Percentiles rank a stretch among this genome's conserved stretches.
Conservation (phyloP, 2,797 vertebrate genomes). For the Fringilla coelebs region DNA sequence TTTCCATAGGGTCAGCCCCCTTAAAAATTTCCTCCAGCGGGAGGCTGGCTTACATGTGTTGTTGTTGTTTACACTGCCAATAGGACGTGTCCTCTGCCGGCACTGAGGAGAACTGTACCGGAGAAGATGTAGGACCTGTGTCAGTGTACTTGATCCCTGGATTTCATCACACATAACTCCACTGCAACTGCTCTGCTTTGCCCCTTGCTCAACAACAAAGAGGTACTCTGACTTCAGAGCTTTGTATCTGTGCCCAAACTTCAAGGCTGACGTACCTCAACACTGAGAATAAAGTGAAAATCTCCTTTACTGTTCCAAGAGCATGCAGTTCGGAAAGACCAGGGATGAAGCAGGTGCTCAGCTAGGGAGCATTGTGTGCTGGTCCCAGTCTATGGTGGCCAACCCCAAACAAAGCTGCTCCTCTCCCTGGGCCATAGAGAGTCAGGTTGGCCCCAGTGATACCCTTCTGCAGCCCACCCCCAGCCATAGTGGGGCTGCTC, state of each 20-base stretch:
- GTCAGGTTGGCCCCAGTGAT: background rate
- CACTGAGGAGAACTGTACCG: background rate
- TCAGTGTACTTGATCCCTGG: background rate
- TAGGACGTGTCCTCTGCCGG: background rate
- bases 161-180: background rate
- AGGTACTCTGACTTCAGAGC: background rate
- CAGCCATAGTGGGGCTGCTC: background rate
- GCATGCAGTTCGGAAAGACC: background rate
- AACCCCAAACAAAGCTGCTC: background rate
- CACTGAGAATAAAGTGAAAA: rapidly evolving
- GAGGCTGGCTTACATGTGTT: background rate
- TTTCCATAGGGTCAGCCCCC: background rate
- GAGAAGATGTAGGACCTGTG: background rate
- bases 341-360: background rate
- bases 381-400: background rate
- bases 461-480: background rate
- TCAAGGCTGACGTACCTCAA: background rate
- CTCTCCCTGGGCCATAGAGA: background rate
- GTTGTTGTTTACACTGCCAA: background rate
- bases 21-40: background rate
- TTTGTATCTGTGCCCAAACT: background rate
- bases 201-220: background rate
- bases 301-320: background rate
- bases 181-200: background rate
- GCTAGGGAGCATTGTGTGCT: background rate